Evolutionary conservation across 2,113 vertebrate genomes (phyloP), one percentile per base, ranked within the genome.

Genomic region (Saimiri boliviensis): DNA sequence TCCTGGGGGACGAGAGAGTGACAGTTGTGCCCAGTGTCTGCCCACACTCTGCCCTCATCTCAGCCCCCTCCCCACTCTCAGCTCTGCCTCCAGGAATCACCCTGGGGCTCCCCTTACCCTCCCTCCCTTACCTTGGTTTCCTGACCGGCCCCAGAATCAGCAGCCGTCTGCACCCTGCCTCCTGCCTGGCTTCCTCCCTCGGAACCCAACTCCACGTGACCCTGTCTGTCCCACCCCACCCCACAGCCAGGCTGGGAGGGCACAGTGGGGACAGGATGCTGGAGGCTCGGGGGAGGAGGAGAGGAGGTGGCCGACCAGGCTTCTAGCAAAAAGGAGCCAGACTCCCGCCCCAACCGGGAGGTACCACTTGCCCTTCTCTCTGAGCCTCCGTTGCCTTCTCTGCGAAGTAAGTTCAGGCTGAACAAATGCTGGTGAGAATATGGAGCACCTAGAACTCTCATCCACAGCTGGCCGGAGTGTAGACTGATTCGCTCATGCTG

Each of bases 141-240:
- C 93, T 94, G 96, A 58, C 60, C 82, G 79, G 96, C 89, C 86
- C 82, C 77, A 80, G 90, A 93, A 66, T 84, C 97, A 77, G 87
- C 85, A 84, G 87, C 89, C 58, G n/a, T 91, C 93, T 94, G 92
- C 47, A 56, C 95, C 42, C 90, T 90, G 93, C 63, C 87, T 45
- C 42, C 90, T 90, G 93, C 63, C 87, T 45, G 66, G 95, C 95
- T 98, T 97, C 97, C 97, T 98, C 96, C 56, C 27, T 45, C 94
- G 6, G 86, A 97, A 85, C 11, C 58, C 79, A 35, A 56, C 40
- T 95, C 96, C 98, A 98, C 97, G 97, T 98, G 98, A 98, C 98
- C 92, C 93, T 35, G 71, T 76, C 92, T 93, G 91, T 86, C 66
- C 86, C 52, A 86, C 94, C 95, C 94, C 88, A 74, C 63, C 80